These are phyloP conservation scores for Zaprionus obscuricornis DNA, from an alignment of 2,888 invertebrate species.

Conservation along the genomic window DNA sequence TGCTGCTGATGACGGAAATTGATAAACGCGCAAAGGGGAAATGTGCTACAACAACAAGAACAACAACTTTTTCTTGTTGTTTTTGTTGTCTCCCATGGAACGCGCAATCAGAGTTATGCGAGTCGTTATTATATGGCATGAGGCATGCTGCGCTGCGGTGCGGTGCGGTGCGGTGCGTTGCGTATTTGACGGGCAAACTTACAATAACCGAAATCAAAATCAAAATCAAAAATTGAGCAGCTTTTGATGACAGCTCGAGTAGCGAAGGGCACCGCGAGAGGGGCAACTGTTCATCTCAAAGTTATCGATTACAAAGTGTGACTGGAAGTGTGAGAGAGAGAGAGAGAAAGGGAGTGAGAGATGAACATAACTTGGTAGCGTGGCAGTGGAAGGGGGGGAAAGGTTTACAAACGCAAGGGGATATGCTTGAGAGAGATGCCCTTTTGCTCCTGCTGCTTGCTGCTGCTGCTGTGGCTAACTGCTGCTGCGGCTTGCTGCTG, in stretches of 20 bases:
- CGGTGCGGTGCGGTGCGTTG: neutral
- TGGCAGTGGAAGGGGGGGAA: neutral
- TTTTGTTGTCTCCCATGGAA: constrained; percentile 35
- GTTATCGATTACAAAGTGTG: constrained; percentile 62
- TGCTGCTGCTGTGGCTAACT: no score
- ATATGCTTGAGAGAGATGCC: constrained; percentile 12
- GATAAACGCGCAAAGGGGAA: constrained; percentile 74
- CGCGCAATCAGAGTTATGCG: constrained; percentile 54
- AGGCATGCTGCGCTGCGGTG: neutral
- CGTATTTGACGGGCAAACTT: constrained; percentile 14
- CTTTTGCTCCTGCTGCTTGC: no score
- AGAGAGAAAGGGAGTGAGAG: neutral
- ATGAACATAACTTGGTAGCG: neutral
- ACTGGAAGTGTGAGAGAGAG: neutral
- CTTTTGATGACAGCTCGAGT: constrained; percentile 79
- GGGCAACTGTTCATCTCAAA: constrained; percentile 29
- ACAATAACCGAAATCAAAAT: constrained; percentile 72
- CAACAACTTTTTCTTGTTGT: constrained; percentile 10
- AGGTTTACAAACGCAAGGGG: neutral
- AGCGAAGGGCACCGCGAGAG: constrained; percentile 22
- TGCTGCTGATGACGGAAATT: constrained; percentile 75
- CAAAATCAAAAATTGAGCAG: constrained; percentile 79
- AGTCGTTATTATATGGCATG: neutral
- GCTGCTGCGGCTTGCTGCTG: no score
- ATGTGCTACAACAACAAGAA: no score